A percentile compares a stretch with the other conserved stretches of the same genome.
Evolutionary conservation across 1,140 invertebrate genomes (phyloP).

Genomic region (Muscidifurax raptorellus): DNA sequence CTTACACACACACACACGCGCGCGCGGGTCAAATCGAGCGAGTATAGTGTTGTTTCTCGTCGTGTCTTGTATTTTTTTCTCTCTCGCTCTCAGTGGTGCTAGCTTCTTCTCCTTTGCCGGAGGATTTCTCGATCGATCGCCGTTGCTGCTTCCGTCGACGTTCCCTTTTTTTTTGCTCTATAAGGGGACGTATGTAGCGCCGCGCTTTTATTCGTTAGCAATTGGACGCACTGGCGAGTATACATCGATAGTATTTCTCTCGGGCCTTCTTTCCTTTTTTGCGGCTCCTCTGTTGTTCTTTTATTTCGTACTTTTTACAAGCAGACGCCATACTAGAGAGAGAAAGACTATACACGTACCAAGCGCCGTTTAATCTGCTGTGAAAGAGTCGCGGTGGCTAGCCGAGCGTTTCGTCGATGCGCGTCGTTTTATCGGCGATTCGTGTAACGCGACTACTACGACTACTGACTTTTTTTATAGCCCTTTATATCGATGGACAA

Average conservation of each 20-base stretch:
- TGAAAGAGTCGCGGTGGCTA: background rate
- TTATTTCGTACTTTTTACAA: too few species aligned
- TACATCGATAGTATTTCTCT: constrained; percentile 12
- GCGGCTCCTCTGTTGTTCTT: background rate
- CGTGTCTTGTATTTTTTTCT: background rate
- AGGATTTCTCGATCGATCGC: constrained; percentile 7
- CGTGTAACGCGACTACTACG: too few species aligned
- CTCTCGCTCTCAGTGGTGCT: background rate
- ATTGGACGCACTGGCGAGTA: background rate
- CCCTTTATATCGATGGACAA: background rate
- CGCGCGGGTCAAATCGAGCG: background rate
- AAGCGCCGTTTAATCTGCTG: background rate
- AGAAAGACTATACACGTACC: too few species aligned
- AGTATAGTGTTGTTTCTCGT: background rate
- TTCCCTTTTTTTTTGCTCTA: background rate
- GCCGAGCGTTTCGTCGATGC: too few species aligned
- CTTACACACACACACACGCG: background rate
- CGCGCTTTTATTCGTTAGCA: constrained; percentile 13
- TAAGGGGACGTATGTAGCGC: background rate
- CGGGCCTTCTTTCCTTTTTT: background rate
- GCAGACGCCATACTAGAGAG: too few species aligned
- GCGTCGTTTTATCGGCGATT: too few species aligned
- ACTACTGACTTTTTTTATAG: background rate
- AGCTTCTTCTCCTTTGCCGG: background rate
- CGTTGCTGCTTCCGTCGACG: background rate